Base-by-base conservation (phyloP, 2,888 invertebrate species). In the Penaeus monodon region DNA sequence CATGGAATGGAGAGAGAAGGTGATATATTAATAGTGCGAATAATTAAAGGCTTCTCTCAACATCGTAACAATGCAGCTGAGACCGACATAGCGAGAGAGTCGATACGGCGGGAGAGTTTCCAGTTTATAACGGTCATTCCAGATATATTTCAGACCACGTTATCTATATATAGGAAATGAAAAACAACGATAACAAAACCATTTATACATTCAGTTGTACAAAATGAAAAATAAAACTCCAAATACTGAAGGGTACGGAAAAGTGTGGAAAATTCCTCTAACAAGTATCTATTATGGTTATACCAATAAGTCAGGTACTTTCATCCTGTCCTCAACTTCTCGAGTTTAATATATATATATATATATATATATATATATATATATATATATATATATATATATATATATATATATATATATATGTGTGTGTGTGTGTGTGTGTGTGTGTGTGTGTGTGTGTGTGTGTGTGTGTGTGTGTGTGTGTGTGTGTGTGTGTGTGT, bases 1-100 rank as follows among this genome's bases (percentile, higher is more conserved):
- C 38, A 22, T 83, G 76, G 63, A 66, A 83, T 74, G 83, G 76
- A 63, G 83, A 64, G 83, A 83, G 83, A 76, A 83, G 76, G 83
- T 83, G 83, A 83, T 83, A 83, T 76, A 83, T 83, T 83, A 83
- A 83, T 83, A 83, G 83, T 33, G 27, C 20, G 83, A 83, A 76
- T 83, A 83, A 83, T 83, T 83, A 64, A 38, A 83, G 83, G 76
- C 83, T 82, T 82, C 82, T 82, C 83, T 68, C 83, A 76, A 74
- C 83, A 76, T 38, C 70, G 76, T 57, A 83, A 83, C 83, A 83
- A 83, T 83, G 83, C 83, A 83, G 76, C 83, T 76, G 83, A 44
- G 82, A 17, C 73, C 70, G 78, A 57, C 49, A 78, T n/a, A 66
- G 66, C 66, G 66, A 27, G 68, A 68, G 68, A 68, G 68, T 70